phyloP scores from a whole-genome alignment of 1,140 invertebrate species.

The Rhagoletis pomonella region DNA sequence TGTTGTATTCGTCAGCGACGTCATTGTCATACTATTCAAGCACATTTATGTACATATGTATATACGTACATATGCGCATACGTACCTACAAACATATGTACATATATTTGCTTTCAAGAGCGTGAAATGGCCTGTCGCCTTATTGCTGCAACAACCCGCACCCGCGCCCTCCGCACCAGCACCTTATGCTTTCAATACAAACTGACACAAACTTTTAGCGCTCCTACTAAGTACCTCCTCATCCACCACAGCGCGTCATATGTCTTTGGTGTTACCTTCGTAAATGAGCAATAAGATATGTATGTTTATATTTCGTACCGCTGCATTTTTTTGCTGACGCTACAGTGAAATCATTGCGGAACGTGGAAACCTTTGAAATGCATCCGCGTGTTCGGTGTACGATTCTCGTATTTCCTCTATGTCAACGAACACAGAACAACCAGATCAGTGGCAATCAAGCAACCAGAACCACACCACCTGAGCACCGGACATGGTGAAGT shows the following conservation, averaged over 20 bases:
- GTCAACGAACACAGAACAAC: background rate
- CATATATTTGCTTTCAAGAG: background rate
- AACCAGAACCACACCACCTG: conserved; percentile 28
- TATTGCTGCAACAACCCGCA: background rate
- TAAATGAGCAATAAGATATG: background rate
- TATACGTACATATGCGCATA: too few species aligned
- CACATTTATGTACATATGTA: background rate
- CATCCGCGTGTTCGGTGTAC: background rate
- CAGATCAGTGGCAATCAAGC: background rate
- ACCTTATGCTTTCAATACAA: background rate
- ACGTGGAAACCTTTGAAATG: conserved; percentile 53
- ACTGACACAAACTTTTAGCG: background rate
- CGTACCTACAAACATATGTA: background rate
- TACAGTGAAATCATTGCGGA: conserved; percentile 26
- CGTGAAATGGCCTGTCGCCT: conserved; percentile 41
- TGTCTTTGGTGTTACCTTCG: background rate
- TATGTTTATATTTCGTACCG: background rate
- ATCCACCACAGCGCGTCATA: background rate
- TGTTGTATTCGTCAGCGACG: conserved; percentile 38
- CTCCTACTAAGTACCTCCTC: background rate
- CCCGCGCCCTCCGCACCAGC: background rate
- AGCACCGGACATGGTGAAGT: conserved; percentile 47
- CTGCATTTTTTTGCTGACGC: background rate
- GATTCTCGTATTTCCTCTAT: conserved; percentile 15
- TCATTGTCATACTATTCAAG: background rate